Evolutionary conservation across 2,113 vertebrate genomes (phyloP).

Genomic region (Scophthalmus maximus): DNA sequence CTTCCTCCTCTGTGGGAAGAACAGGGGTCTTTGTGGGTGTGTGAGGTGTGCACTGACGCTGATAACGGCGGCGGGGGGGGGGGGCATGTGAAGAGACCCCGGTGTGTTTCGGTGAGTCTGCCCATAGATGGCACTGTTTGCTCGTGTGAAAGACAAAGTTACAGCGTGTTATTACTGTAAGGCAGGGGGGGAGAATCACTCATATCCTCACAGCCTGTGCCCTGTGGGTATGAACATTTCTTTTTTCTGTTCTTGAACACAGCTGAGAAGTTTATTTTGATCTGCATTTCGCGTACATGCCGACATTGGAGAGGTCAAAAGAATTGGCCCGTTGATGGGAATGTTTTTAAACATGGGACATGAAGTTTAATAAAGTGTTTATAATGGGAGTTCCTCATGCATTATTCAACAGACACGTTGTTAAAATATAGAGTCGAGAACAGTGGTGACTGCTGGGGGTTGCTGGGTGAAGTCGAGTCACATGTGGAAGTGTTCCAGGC

Average conservation of each 20-base stretch:
- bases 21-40: too few species aligned
- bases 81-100: neutral
- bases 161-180: neutral
- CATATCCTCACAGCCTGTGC: neutral
- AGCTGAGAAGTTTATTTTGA: neutral
- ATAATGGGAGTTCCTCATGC: too few species aligned
- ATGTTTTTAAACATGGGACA: neutral
- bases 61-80: too few species aligned
- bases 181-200: constrained; percentile 1
- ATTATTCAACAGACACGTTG: too few species aligned
- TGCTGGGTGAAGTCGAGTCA: too few species aligned
- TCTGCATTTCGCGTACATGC: too few species aligned
- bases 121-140: constrained; percentile 61
- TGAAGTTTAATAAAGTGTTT: too few species aligned
- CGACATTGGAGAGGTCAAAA: neutral
- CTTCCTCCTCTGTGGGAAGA: too few species aligned
- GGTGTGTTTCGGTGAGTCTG: neutral
- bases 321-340: neutral
- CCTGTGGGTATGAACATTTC: neutral
- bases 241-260: constrained; percentile 13
- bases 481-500: too few species aligned
- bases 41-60: constrained; percentile 8
- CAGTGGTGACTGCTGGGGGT: too few species aligned
- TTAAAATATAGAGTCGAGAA: too few species aligned
- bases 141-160: constrained; percentile 12